Evolutionary conservation across 2,113 vertebrate species (phyloP).

Genomic region (Morone chrysops): DNA sequence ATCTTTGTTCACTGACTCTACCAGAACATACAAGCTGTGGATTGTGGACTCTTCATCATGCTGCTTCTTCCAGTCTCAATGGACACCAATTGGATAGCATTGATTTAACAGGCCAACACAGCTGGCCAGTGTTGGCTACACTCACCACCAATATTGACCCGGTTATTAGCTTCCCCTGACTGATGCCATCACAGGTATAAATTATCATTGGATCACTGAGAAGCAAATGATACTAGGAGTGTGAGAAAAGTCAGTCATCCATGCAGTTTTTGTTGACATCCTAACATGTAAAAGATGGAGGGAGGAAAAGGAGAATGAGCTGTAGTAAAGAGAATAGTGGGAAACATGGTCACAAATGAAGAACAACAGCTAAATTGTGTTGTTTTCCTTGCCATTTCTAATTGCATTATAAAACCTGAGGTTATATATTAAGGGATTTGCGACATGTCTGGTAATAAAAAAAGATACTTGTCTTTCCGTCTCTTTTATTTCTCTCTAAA

Average conservation of each 20-base stretch:
- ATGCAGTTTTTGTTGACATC: slow-evolving; percentile 32
- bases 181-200: slow-evolving; percentile 41
- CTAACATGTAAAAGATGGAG: not conserved
- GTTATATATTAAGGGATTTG: slow-evolving; percentile 23
- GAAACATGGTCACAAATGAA: not conserved
- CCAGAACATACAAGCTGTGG: slow-evolving; percentile 3
- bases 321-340: not conserved
- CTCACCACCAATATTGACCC: slow-evolving; percentile 50
- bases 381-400: not conserved
- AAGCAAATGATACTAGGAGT: slow-evolving; percentile 24
- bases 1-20: not conserved
- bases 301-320: not conserved
- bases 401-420: not conserved
- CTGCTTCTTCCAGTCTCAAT: not conserved
- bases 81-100: slow-evolving; percentile 3
- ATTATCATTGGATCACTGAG: slow-evolving; percentile 48
- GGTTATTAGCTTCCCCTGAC: slow-evolving; percentile 64
- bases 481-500: slow-evolving; percentile 42
- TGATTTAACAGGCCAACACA: slow-evolving; percentile 28
- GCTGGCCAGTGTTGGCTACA: slow-evolving; percentile 29
- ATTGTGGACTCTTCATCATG: slow-evolving; percentile 3
- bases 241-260: slow-evolving; percentile 6
- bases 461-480: slow-evolving; percentile 8
- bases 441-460: slow-evolving; percentile 37
- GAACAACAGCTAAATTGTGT: not conserved